A percentile compares a stretch with the other conserved stretches of the same genome.
These are phyloP conservation scores for Prinia subflava DNA, from an alignment of 2,113 vertebrate species.

Conservation along the genomic window DNA sequence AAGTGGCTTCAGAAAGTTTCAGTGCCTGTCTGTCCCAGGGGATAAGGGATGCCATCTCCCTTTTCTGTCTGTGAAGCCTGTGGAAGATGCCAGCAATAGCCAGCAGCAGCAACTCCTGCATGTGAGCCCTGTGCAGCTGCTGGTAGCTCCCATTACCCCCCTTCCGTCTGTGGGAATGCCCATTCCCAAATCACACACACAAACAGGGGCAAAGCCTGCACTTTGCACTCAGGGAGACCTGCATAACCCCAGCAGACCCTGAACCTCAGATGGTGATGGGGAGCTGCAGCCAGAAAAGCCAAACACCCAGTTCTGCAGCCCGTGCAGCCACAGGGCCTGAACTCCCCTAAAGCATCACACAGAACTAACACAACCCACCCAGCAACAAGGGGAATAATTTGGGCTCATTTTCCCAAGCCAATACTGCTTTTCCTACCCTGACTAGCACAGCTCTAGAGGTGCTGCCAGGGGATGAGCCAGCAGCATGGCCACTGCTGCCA, in stretches of 20 bases:
- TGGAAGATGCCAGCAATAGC: neutral
- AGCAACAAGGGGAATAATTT: rapidly evolving
- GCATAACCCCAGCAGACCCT: rapidly evolving
- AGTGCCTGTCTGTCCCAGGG: neutral
- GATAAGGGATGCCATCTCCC: neutral
- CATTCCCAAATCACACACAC: neutral
- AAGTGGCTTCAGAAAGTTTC: conserved; percentile 3
- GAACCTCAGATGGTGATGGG: neutral
- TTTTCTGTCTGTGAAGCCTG: neutral
- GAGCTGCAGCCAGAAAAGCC: neutral
- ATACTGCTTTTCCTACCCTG: neutral
- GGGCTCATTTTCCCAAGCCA: neutral
- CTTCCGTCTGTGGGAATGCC: neutral
- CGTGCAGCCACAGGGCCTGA: neutral
- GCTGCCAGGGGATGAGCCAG: neutral
- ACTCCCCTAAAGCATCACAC: neutral
- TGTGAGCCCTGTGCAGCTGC: rapidly evolving
- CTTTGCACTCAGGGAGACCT: neutral
- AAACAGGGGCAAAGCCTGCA: neutral
- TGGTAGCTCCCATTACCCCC: neutral
- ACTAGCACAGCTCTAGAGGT: neutral
- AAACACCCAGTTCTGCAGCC: neutral
- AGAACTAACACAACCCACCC: neutral
- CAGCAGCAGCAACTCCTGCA: neutral
- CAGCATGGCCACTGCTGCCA: neutral